Evolutionary conservation across 2,888 invertebrate species (phyloP).

Genomic region (Muschampia plurimacula): DNA sequence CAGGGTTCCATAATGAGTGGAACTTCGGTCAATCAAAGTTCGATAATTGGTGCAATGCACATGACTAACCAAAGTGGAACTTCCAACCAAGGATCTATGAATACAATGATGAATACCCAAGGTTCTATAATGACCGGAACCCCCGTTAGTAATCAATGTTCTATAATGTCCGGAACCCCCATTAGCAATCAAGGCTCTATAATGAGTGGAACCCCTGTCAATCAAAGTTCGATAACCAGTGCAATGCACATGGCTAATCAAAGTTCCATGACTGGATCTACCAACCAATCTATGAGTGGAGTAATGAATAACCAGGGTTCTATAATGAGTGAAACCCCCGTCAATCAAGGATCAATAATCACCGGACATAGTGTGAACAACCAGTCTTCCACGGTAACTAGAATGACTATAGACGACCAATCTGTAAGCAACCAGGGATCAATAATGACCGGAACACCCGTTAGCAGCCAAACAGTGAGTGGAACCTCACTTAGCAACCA

Average conservation of each 20-base stretch:
- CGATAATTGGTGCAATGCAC: background rate
- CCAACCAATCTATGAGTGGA: slow-evolving; percentile 34
- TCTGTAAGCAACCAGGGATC: slow-evolving; percentile 28
- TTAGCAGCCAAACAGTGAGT: background rate
- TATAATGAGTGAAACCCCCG: slow-evolving; percentile 36
- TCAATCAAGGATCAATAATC: slow-evolving; percentile 17
- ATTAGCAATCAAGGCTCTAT: slow-evolving; percentile 42
- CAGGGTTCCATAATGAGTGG: slow-evolving; percentile 52
- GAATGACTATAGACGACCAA: slow-evolving; percentile 22
- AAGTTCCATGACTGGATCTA: slow-evolving; percentile 50
- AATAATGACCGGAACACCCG: slow-evolving; percentile 17
- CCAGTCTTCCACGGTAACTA: slow-evolving; percentile 51
- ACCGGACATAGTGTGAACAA: slow-evolving; percentile 28
- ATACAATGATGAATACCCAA: slow-evolving; percentile 31
- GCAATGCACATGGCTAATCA: slow-evolving; percentile 19
- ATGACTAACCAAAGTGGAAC: slow-evolving; percentile 44
- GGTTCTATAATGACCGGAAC: slow-evolving; percentile 56
- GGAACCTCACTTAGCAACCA: background rate
- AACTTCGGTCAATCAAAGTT: background rate
- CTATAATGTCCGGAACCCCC: slow-evolving; percentile 18
- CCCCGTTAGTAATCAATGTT: slow-evolving; percentile 41
- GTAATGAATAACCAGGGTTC: slow-evolving; percentile 38
- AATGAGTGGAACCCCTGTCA: slow-evolving; percentile 39
- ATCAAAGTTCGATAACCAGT: slow-evolving; percentile 11
- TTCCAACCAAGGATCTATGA: slow-evolving; percentile 46